Evolutionary conservation across 2,797 vertebrate genomes (phyloP), one percentile per base, ranked within the genome.

Genomic region (Scarus forsteni): DNA sequence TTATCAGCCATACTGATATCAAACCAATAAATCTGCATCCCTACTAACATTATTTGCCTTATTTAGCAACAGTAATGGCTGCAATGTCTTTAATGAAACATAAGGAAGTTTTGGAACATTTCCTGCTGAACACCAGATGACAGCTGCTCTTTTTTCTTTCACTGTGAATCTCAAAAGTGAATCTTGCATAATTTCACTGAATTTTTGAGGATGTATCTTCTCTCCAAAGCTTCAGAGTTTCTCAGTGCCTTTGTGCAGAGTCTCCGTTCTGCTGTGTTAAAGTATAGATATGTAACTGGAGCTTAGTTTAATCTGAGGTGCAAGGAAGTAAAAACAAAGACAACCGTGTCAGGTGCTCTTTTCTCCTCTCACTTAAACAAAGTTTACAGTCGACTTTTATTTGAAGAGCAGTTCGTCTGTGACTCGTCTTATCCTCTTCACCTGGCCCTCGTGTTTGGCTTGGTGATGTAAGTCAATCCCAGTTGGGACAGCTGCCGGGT

Each of bases 401-500:
- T 60, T 36, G n/a, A 19, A 44, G 40, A 60, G 49, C 7, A 43
- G 57, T 45, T 9, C 54, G 52, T 27, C 60, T 48, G 27, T n/a
- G 46, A 46, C 39, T 55, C 18, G 42, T 66, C 55, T 38, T 19
- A 19, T 58, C 58, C n/a, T 70, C 15, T 8, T 40, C 36, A 68
- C 15, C 39, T 40, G 19, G 44, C 59, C 8, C 53, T 49, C 44
- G 67, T 27, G 76, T 80, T 75, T 69, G 39, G 13, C 57, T 49
- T 60, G 52, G 58, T 66, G 62, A 65, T 68, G 35, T 59, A 40
- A 15, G 38, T 62, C 66, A 5, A 65, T 70, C 44, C 59, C 36
- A 84, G 73, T 75, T 70, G 56, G 53, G 63, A 45, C 77, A 63
- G 60, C 60, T 51, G 38, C 46, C 10, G 62, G 70, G 73, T 79